Evolutionary conservation across 2,113 vertebrate species (phyloP), one percentile per base, ranked within the genome.

Genomic region (Sturnus vulgaris): DNA sequence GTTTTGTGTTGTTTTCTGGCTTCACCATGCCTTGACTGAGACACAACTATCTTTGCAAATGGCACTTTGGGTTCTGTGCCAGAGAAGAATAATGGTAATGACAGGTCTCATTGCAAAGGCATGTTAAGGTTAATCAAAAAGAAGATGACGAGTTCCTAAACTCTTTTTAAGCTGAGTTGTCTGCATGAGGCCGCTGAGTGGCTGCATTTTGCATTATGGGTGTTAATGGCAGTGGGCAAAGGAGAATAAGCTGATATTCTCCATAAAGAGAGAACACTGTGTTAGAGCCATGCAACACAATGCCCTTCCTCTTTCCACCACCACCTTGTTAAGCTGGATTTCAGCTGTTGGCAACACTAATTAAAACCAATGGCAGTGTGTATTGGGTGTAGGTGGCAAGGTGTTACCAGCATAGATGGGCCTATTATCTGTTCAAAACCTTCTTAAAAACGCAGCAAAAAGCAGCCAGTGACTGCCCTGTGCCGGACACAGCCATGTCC

Each of bases 51-150:
- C 85, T 94, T 72, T 90, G 44, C 71, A 93, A 95, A 93, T 90
- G 63, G 66, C 33, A 68, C 49, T 86, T 78, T 42, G 59, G 72
- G 64, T 80, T 90, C 64, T 83, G 33, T 81, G 93, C 93, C 95
- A 88, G 92, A 31, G 52, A 90, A 53, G 18, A 28, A 46, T 65
- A 79, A 87, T 57, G 70, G 40, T 78, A 92, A 90, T 63, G 73
- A 65, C 55, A 82, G 50, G 50, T 68, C n/a, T 56, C 35, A 24
- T 15, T 83, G 47, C 47, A 92, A 82, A 88, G 68, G 71, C 72
- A 25, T 1, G 1, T 40, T 91, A 92, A 93, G 85, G 93, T 83
- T 92, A 94, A 96, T 90, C 33, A 95, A 96, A 94, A 90, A 53
- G 79, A 42, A 94, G 60, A 78, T 73, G 35, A 95, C 0, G 3